Conservation (phyloP, 2,113 vertebrate species). For the Naja naja region DNA sequence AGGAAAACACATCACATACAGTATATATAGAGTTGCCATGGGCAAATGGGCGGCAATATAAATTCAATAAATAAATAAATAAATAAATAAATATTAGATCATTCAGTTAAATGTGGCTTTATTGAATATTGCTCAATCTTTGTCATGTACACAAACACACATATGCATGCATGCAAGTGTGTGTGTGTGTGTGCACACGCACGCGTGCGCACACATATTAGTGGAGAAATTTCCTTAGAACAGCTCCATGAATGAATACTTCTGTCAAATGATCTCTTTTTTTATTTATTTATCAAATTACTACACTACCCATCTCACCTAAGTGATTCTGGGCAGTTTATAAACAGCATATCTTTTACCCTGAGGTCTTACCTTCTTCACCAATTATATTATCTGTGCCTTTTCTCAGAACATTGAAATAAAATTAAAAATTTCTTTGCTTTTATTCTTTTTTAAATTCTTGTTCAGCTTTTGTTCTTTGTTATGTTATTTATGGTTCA, state of each 20-base stretch:
- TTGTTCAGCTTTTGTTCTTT: neutral
- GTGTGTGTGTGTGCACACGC: too few relatives aligned
- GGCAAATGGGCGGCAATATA: too few relatives aligned
- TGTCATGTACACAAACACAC: neutral
- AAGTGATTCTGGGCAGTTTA: neutral
- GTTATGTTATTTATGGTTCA: neutral
- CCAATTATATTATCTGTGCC: neutral
- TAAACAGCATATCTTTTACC: neutral
- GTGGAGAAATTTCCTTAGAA: neutral
- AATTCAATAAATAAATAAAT: too few relatives aligned
- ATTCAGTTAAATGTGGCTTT: neutral
- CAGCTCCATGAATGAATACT: neutral
- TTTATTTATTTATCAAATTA: too few relatives aligned
- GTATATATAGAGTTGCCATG: neutral
- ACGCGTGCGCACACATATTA: too few relatives aligned
- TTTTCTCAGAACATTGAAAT: neutral
- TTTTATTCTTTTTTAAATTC: neutral
- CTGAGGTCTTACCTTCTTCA: neutral
- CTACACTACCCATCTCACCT: neutral
- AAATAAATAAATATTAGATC: neutral
- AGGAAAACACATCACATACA: neutral
- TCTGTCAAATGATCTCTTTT: neutral
- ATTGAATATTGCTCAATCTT: neutral
- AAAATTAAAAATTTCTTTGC: neutral
- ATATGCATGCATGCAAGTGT: neutral